phyloP scores from a whole-genome alignment of 2,888 invertebrate species.

The Coleophora flavipennella region DNA sequence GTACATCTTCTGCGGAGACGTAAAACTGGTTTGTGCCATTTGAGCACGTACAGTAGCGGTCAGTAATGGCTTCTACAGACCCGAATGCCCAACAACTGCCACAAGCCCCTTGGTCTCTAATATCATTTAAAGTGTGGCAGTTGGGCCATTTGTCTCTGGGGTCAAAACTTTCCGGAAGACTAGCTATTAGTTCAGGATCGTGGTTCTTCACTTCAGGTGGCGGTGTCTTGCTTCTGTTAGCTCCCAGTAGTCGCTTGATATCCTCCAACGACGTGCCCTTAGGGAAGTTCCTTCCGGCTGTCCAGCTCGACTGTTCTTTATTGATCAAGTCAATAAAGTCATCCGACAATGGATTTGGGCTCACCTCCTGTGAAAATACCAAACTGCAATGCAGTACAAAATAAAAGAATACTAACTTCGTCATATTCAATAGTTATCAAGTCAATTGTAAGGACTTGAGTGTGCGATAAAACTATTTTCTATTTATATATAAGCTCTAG shows the following conservation, averaged over 20 bases:
- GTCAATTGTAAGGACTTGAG: constrained; percentile 32
- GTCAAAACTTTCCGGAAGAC: constrained; percentile 85
- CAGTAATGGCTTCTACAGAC: constrained; percentile 93
- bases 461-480: constrained; percentile 39
- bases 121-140: constrained; percentile 87
- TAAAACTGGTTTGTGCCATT: constrained; percentile 79
- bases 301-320: constrained; percentile 79
- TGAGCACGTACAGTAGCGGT: constrained; percentile 87
- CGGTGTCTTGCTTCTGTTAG: constrained; percentile 73
- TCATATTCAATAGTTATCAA: too few species aligned
- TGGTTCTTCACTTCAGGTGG: constrained; percentile 52
- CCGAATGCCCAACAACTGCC: constrained; percentile 97
- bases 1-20: constrained; percentile 88
- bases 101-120: constrained; percentile 91
- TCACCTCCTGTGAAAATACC: constrained; percentile 20
- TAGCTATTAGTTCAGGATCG: constrained; percentile 41
- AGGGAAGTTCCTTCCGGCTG: constrained; percentile 84
- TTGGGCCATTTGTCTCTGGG: constrained; percentile 85
- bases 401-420: too few species aligned
- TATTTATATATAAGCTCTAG: constrained; percentile 29
- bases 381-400: constrained; percentile 36
- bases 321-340: constrained; percentile 82
- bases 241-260: constrained; percentile 80
- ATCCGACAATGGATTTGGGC: constrained; percentile 76
- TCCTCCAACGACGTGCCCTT: constrained; percentile 71